Base-by-base conservation (phyloP, 2,888 invertebrate genomes). In the Alsophila aescularia region DNA sequence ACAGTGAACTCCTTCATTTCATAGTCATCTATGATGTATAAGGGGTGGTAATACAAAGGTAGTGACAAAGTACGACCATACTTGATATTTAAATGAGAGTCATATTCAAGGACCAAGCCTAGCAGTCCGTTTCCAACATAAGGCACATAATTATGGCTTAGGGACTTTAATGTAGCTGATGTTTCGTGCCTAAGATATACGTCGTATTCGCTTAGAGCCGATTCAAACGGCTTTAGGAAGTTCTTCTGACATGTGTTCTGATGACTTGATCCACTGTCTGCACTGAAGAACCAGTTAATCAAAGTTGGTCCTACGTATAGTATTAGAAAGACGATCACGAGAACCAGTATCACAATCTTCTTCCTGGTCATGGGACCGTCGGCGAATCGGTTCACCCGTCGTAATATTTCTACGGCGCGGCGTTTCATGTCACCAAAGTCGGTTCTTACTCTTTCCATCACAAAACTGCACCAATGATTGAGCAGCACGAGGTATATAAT, bases 71-170 rank as follows among this genome's bases (percentile, higher is more conserved):
- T 93, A 60, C 96, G 90, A 0, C 94, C 94, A 65, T 81, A 83
- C 80, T 95, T 95, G 24, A 96, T 93, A 72, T 95, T 94, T 15
- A 96, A 73, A 63, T 93, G 90, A 3, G 94, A 92, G 67, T 95
- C 93, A 42, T 93, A 92, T 43, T 93, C 90, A 35, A 96, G 83
- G 32, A 94, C 91, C 32, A 95, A 69, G 0, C 95, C 96, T 58
- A 96, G 85, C 55, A 94, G 87, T 0, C 96, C 96, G 83, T 96
- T 96, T 9, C 96, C 96, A 53, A 95, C 92, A 71, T 95, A 96
- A 67, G 96, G 95, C 78, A 95, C 92, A 70, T 94, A 95, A 62
- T 93, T 90, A 36, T 93, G 92, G 66, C 94, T 93, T 12, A 90
- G 87, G 2, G 91, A 83, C 13, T 80, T 77, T 31, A 90, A 68